Evolutionary conservation across 2,113 vertebrate species (phyloP), one percentile per base, ranked within the genome.

Genomic region (Willisornis vidua): DNA sequence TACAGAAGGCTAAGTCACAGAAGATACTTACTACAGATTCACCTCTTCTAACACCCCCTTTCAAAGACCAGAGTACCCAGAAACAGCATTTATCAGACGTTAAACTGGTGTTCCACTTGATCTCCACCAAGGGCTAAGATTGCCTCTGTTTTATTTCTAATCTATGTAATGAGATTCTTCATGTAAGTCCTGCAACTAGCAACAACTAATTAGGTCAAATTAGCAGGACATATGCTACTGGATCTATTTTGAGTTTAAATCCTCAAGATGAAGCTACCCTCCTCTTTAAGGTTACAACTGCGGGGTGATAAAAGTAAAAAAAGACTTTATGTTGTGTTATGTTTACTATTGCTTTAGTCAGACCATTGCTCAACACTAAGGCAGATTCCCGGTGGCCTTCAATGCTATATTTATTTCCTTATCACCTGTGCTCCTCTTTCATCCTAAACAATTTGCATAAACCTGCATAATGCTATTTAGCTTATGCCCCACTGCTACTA

Each of bases 121-220:
- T 85, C 59, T 71, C 58, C 54, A 73, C 39, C 6, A 5, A 79
- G 55, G 33, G 18, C 78, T 62, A 72, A 91, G 45, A 58, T 61
- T 89, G 51, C 33, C n/a, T 91, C 67, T 84, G 3, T 83, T 85
- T 93, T 90, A 39, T 93, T 86, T 66, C 67, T 94, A 91, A 89
- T 90, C 84, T 92, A 19, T 63, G 39, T 96, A 96, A 97, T 92
- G 62, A 85, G 95, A 96, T 97, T 96, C 94, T 93, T 93, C 82
- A 54, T 3, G 1, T 95, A 94, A 95, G 52, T 95, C 90, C 79
- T 92, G 70, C 75, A 91, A 94, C 87, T 35, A 76, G 45, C 77
- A 93, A 83, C 79, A 80, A 77, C 67, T 94, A 97, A 96, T 97
- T 97, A 96, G 96, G 90, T 97, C 95, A 96, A 96, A 96, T 97